A percentile compares a stretch with the other conserved stretches of the same genome.
phyloP scores from a whole-genome alignment of 2,888 invertebrate species.

The Pteria penguin region DNA sequence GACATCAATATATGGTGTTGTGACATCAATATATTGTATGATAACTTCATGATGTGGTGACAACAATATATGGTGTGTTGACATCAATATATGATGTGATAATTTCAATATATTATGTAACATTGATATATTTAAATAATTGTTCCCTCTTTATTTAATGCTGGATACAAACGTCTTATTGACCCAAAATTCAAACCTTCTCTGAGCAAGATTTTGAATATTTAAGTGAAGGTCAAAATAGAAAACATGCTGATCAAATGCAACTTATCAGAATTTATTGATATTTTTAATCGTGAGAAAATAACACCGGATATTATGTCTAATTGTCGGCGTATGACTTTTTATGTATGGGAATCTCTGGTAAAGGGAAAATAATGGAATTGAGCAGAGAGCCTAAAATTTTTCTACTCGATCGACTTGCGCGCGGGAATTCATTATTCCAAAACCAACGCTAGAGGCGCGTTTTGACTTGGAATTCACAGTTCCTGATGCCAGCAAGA shows the following conservation, averaged over 20 bases:
- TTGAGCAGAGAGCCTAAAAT: constrained; percentile 36
- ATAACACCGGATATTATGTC: constrained; percentile 41
- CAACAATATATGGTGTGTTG: too few species aligned
- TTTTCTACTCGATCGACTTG: neutral
- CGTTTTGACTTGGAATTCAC: constrained; percentile 32
- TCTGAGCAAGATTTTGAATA: too few species aligned
- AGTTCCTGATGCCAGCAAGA: constrained; percentile 31
- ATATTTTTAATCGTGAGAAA: constrained; percentile 24
- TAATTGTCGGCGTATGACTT: constrained; percentile 25
- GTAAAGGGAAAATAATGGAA: constrained; percentile 36
- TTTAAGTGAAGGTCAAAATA: neutral
- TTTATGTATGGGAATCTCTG: constrained; percentile 26
- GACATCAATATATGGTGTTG: too few species aligned
- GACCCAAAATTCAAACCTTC: too few species aligned
- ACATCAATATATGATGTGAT: too few species aligned
- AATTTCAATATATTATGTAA: too few species aligned
- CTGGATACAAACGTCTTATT: too few species aligned
- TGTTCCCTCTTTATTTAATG: too few species aligned
- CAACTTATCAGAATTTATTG: neutral
- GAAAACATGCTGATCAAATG: neutral
- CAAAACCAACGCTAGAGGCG: constrained; percentile 21
- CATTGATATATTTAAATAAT: too few species aligned
- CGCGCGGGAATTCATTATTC: constrained; percentile 23
- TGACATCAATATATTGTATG: too few species aligned
- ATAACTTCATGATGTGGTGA: too few species aligned